Evolutionary conservation across 2,113 vertebrate genomes (phyloP).

Genomic region (Zosterops pallidus): DNA sequence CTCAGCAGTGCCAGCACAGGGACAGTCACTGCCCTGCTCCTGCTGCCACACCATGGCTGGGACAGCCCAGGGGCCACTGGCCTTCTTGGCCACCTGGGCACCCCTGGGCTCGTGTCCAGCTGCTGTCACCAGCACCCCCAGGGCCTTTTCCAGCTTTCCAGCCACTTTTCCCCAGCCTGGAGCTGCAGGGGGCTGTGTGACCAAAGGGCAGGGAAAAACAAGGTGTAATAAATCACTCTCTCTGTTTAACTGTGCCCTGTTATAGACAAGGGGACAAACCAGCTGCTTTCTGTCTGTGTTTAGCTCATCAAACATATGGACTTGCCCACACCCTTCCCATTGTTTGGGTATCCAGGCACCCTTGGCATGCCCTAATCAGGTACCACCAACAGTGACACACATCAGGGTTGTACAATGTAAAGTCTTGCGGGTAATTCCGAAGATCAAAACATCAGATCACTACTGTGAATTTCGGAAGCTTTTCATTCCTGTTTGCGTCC

Average conservation of each 20-base stretch:
- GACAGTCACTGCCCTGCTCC: neutral
- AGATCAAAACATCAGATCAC: neutral
- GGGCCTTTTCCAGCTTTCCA: neutral
- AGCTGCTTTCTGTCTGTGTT: neutral
- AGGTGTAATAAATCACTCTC: neutral
- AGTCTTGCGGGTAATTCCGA: neutral
- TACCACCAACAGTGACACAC: neutral
- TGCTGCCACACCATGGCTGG: neutral
- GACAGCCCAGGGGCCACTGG: neutral
- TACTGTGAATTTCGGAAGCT: neutral
- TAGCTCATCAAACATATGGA: neutral
- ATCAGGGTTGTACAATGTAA: neutral
- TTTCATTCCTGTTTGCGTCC: neutral
- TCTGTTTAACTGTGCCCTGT: neutral
- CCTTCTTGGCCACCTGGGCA: neutral
- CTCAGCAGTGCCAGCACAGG: neutral
- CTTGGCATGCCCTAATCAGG: neutral
- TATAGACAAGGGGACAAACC: neutral
- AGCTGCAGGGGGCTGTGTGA: neutral
- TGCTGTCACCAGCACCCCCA: neutral
- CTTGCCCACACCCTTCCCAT: neutral
- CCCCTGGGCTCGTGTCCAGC: neutral
- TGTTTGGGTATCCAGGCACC: neutral
- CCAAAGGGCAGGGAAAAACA: neutral
- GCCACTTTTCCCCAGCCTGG: neutral